phyloP scores from a whole-genome alignment of 1,140 invertebrate genomes.

The Lordiphosa mommai region DNA sequence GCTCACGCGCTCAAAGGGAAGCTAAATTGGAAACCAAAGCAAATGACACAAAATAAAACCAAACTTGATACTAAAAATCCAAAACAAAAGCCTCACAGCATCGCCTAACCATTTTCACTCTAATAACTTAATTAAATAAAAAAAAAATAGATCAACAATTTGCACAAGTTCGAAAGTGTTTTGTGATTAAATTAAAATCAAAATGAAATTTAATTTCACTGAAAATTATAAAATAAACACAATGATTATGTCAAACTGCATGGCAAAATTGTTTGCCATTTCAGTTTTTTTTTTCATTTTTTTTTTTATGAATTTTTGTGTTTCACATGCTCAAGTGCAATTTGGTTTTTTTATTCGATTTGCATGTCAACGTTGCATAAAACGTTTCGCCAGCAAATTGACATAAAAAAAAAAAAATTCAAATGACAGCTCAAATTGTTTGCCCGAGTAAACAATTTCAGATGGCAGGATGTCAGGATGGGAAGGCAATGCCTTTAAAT shows the following conservation, averaged over 20 bases:
- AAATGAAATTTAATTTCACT: constrained; percentile 5
- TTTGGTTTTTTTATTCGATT: constrained; percentile 43
- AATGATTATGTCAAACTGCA: too few relatives aligned
- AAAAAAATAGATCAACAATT: background rate
- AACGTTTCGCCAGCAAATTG: too few relatives aligned
- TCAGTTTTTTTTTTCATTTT: background rate
- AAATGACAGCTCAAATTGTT: constrained; percentile 59
- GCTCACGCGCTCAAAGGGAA: too few relatives aligned
- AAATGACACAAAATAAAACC: too few relatives aligned
- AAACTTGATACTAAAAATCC: too few relatives aligned
- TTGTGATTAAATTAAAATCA: background rate
- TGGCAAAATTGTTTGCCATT: background rate
- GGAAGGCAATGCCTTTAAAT: too few relatives aligned
- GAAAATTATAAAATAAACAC: too few relatives aligned
- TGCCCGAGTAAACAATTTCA: constrained; percentile 57
- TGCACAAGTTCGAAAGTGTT: background rate
- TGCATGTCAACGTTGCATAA: constrained; percentile 69
- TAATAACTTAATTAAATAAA: background rate
- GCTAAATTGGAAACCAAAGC: too few relatives aligned
- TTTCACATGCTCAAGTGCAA: background rate
- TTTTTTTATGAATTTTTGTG: background rate
- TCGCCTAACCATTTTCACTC: too few relatives aligned
- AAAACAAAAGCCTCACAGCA: too few relatives aligned
- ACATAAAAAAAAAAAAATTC: constrained; percentile 25
- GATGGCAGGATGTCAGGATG: constrained; percentile 2